Percentiles rank a stretch among this genome's conserved stretches.
These are phyloP conservation scores for Ptychoptera albimana DNA, from an alignment of 2,888 invertebrate genomes.

Conservation along the genomic window DNA sequence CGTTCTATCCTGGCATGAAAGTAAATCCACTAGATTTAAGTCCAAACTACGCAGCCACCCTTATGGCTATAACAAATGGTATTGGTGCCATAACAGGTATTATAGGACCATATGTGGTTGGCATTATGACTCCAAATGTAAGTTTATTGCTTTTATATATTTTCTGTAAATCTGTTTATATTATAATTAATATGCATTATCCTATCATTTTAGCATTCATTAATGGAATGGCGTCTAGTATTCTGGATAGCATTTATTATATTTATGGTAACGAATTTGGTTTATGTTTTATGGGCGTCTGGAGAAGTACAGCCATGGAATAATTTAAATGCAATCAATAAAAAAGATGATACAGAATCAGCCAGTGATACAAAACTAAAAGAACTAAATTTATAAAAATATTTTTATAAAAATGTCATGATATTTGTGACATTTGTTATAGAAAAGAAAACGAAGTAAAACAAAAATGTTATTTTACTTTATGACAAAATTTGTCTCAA, in stretches of 20 bases:
- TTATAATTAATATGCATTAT: not conserved
- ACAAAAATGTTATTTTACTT: too few species aligned
- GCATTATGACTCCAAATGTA: slow-evolving; percentile 46
- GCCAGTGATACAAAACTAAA: too few species aligned
- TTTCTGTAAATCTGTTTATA: too few species aligned
- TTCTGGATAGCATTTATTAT: slow-evolving; percentile 66
- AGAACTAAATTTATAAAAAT: too few species aligned
- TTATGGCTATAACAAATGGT: slow-evolving; percentile 54
- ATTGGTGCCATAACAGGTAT: slow-evolving; percentile 57
- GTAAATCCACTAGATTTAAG: slow-evolving; percentile 50
- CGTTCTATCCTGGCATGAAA: slow-evolving; percentile 54
- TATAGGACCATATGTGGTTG: slow-evolving; percentile 49
- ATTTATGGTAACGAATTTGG: slow-evolving; percentile 45
- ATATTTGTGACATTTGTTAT: too few species aligned
- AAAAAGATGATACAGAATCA: not conserved
- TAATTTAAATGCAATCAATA: slow-evolving; percentile 20
- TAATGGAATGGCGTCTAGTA: slow-evolving; percentile 57
- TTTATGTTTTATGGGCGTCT: slow-evolving; percentile 54
- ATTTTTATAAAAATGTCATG: too few species aligned
- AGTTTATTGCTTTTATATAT: slow-evolving; percentile 21
- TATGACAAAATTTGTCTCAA: too few species aligned
- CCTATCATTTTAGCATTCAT: slow-evolving; percentile 32
- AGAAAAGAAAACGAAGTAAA: too few species aligned
- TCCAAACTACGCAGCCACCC: slow-evolving; percentile 47
- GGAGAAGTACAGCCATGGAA: slow-evolving; percentile 68